These are phyloP conservation scores for Rotaria macrura DNA, from an alignment of 2,888 invertebrate genomes.

Conservation along the genomic window DNA sequence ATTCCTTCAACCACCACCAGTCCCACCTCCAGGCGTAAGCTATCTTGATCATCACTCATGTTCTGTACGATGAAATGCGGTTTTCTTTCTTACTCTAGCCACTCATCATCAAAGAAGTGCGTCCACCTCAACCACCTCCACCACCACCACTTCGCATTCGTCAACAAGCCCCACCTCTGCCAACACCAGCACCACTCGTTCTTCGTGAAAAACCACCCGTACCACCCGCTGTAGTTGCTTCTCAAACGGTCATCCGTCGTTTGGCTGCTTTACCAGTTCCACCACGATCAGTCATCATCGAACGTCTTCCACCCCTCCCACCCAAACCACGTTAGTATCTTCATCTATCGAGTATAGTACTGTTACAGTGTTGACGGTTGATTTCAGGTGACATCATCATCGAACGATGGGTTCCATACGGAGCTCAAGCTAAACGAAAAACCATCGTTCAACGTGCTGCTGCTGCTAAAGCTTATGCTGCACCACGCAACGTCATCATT, in stretches of 20 bases:
- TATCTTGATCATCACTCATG: background rate
- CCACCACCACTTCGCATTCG: constrained; percentile 6
- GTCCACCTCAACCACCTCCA: constrained; percentile 12
- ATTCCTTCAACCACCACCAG: constrained; percentile 13
- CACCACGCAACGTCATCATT: constrained; percentile 1
- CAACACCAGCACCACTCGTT: background rate
- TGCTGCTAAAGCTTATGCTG: background rate
- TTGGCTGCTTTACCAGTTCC: background rate
- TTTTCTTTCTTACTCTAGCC: background rate
- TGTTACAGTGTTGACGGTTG: no score
- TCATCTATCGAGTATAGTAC: background rate
- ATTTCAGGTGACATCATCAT: background rate
- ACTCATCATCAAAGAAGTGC: constrained; percentile 13
- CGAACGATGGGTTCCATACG: constrained; percentile 14
- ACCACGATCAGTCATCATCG: constrained; percentile 11
- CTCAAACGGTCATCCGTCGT: background rate
- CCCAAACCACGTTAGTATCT: background rate
- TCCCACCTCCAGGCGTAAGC: background rate
- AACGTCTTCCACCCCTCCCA: background rate
- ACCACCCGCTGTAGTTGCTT: background rate
- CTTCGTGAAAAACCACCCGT: constrained; percentile 11
- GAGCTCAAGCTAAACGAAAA: background rate
- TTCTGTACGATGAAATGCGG: background rate
- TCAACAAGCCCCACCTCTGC: constrained; percentile 1
- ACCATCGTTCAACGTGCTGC: constrained; percentile 6